Evolutionary conservation across 2,888 invertebrate genomes (phyloP).

Genomic region (Drosophila borborema): DNA sequence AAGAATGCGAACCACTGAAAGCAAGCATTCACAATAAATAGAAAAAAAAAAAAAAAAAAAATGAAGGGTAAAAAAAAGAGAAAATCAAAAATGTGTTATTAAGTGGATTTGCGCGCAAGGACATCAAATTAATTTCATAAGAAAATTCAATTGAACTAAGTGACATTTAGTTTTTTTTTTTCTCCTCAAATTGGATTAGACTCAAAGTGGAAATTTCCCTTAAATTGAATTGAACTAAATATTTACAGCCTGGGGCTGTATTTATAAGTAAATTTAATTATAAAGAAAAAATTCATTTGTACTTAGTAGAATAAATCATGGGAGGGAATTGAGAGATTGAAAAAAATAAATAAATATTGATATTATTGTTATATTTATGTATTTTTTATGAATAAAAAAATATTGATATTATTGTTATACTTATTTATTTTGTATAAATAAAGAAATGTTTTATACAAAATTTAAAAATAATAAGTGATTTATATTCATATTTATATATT

Average conservation of each 20-base stretch:
- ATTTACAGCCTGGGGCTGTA: background rate
- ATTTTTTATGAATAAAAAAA: too few species aligned
- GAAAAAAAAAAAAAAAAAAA: conserved; percentile 1
- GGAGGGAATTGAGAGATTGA: too few species aligned
- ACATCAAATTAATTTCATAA: conserved; percentile 35
- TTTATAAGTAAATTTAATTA: background rate
- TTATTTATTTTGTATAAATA: too few species aligned
- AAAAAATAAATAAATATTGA: too few species aligned
- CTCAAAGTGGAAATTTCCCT: background rate
- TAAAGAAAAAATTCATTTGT: too few species aligned
- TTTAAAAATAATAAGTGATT: too few species aligned
- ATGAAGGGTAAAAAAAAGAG: conserved; percentile 10
- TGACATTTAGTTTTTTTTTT: conserved; percentile 3
- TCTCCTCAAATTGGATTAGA: background rate
- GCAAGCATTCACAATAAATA: conserved; percentile 14
- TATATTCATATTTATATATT: too few species aligned
- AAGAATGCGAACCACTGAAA: conserved; percentile 38
- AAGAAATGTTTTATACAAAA: too few species aligned
- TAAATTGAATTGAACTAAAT: background rate
- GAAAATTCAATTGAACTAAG: conserved; percentile 49
- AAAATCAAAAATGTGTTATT: conserved; percentile 19
- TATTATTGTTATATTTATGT: too few species aligned
- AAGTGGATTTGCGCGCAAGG: conserved; percentile 29
- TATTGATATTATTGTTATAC: too few species aligned
- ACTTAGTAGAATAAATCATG: too few species aligned